These are phyloP conservation scores for Pantala flavescens DNA, from an alignment of 1,140 invertebrate genomes.

Conservation along the genomic window DNA sequence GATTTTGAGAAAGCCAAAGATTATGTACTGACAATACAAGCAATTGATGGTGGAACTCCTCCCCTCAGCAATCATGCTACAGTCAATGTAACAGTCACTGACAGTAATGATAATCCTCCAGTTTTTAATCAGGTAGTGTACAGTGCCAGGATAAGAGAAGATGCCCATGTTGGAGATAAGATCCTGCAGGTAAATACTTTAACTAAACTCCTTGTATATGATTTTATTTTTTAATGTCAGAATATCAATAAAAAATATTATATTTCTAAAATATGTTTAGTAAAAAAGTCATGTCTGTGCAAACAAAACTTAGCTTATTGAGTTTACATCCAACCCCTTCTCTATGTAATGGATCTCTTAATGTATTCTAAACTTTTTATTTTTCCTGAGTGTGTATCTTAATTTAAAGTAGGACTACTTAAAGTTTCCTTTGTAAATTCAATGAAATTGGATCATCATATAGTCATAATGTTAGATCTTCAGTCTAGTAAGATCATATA, in stretches of 20 bases:
- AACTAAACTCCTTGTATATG: too few species aligned
- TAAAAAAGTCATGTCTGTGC: constrained; percentile 15
- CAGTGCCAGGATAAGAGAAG: constrained; percentile 65
- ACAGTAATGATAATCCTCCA: constrained; percentile 85
- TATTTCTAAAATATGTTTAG: neutral
- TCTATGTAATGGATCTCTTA: too few species aligned
- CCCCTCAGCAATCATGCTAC: constrained; percentile 74
- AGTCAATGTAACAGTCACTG: constrained; percentile 76
- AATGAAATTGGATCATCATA: too few species aligned
- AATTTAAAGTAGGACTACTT: too few species aligned
- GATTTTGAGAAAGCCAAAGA: constrained; percentile 76
- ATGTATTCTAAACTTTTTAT: too few species aligned
- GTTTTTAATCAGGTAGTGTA: constrained; percentile 72
- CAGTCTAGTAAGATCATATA: too few species aligned
- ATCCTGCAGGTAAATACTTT: constrained; percentile 50
- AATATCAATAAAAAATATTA: constrained; percentile 15
- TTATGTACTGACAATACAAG: constrained; percentile 83
- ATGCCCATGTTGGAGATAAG: constrained; percentile 55
- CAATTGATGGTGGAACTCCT: constrained; percentile 74
- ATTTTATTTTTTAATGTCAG: constrained; percentile 14
- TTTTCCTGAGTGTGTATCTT: too few species aligned
- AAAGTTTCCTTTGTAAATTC: too few species aligned
- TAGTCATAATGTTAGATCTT: too few species aligned
- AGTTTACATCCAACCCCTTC: too few species aligned
- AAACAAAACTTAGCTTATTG: too few species aligned